Conservation (phyloP, 1,140 invertebrate species). For the Hycleus cichorii region DNA sequence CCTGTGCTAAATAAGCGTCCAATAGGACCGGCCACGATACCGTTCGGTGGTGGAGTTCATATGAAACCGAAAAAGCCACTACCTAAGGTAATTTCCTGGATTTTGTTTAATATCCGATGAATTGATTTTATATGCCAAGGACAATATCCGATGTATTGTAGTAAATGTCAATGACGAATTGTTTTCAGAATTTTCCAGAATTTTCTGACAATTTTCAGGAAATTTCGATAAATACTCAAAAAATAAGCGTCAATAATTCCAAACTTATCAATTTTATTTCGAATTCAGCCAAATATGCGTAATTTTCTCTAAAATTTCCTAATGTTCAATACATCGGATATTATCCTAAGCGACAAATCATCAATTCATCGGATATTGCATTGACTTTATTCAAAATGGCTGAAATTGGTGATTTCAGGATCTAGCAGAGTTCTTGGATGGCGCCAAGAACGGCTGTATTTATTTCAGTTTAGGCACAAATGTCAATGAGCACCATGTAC, state of each 20-base stretch:
- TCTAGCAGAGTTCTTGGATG: slow-evolving; percentile 41
- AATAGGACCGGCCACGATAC: slow-evolving; percentile 22
- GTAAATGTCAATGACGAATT: not conserved
- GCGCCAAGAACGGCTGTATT: slow-evolving; percentile 44
- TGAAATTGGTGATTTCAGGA: slow-evolving; percentile 32
- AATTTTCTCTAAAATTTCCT: too few relatives aligned
- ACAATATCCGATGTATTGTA: not conserved
- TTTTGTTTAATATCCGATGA: not conserved
- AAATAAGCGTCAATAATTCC: too few relatives aligned
- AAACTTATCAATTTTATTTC: too few relatives aligned
- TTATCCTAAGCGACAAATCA: not conserved
- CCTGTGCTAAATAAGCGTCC: slow-evolving; percentile 24
- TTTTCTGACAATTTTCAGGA: not conserved
- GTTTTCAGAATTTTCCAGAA: not conserved
- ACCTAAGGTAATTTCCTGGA: slow-evolving; percentile 18
- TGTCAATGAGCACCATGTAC: slow-evolving; percentile 33
- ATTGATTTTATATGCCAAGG: not conserved
- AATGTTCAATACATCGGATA: too few relatives aligned
- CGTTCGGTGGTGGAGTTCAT: slow-evolving; percentile 40
- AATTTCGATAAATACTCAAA: too few relatives aligned
- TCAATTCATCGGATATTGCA: not conserved
- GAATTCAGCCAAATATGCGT: too few relatives aligned
- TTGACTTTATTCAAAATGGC: slow-evolving; percentile 1
- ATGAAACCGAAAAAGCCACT: slow-evolving; percentile 36
- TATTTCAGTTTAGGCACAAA: slow-evolving; percentile 50